Conservation (phyloP, 2,113 vertebrate genomes). For the Emydura subglobosa region DNA sequence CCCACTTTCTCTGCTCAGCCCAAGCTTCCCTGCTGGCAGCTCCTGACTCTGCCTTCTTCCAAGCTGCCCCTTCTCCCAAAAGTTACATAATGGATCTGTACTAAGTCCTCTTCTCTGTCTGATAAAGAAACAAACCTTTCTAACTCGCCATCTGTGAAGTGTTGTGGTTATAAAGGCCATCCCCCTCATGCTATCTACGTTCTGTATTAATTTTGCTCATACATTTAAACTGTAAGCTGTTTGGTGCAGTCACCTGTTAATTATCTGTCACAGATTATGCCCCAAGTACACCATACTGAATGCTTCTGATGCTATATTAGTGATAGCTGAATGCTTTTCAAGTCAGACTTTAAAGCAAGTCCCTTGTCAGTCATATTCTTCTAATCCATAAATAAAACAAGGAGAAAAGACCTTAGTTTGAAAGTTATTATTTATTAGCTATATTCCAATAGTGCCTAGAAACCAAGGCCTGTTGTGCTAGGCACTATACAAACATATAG, state of each 20-base stretch:
- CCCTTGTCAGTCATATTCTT: background rate
- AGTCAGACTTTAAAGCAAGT: background rate
- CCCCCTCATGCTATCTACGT: background rate
- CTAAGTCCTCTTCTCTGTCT: background rate
- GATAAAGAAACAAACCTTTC: background rate
- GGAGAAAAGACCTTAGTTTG: background rate
- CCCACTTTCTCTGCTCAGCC: background rate
- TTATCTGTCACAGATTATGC: background rate
- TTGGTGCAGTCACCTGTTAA: background rate
- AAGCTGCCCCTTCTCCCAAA: background rate
- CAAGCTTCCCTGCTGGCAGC: slow-evolving; percentile 2
- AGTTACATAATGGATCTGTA: background rate
- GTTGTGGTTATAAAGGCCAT: background rate
- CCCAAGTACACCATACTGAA: background rate
- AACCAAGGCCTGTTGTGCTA: background rate
- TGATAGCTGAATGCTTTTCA: background rate
- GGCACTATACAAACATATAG: background rate
- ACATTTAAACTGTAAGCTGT: slow-evolving; percentile 19
- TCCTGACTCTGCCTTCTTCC: background rate
- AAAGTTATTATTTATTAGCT: background rate
- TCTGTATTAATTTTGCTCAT: background rate
- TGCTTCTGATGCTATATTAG: background rate
- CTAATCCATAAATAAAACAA: slow-evolving; percentile 15
- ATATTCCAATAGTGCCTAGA: background rate
- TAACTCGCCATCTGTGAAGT: background rate